These are phyloP conservation scores for Tringa solitaria DNA, from an alignment of 2,113 vertebrate species.

Conservation along the genomic window DNA sequence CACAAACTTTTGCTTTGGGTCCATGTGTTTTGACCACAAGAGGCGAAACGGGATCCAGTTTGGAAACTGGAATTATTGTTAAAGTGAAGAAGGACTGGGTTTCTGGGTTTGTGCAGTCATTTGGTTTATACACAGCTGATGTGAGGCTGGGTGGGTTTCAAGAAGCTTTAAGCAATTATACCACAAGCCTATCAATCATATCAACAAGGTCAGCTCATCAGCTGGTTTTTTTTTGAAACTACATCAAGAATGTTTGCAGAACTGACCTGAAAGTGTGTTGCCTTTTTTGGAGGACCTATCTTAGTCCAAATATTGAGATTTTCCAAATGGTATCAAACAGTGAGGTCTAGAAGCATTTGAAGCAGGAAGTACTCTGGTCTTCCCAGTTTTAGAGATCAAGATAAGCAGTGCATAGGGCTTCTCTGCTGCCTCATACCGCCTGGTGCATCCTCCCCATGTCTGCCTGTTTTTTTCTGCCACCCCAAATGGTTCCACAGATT, in stretches of 20 bases:
- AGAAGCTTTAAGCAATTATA: not conserved
- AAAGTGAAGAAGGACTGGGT: not conserved
- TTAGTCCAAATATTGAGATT: not conserved
- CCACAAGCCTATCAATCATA: not conserved
- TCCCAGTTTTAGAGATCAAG: not conserved
- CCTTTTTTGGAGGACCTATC: not conserved
- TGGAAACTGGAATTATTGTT: not conserved
- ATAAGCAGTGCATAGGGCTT: not conserved
- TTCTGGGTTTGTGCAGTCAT: not conserved
- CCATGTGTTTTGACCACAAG: rapidly evolving
- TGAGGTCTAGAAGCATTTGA: not conserved
- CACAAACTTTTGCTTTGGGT: not conserved
- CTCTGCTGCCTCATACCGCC: not conserved
- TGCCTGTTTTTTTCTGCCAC: not conserved
- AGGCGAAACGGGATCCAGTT: not conserved
- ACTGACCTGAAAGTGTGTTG: not conserved
- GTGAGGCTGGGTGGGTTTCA: not conserved
- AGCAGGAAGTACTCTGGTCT: not conserved
- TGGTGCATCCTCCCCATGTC: rapidly evolving
- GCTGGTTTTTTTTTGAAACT: not conserved
- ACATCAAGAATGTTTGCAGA: not conserved
- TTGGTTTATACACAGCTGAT: not conserved
- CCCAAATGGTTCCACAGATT: not conserved
- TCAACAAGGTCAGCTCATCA: not conserved
- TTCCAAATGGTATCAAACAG: not conserved